phyloP scores from a whole-genome alignment of 2,888 invertebrate genomes.

The Tetragonisca angustula region DNA sequence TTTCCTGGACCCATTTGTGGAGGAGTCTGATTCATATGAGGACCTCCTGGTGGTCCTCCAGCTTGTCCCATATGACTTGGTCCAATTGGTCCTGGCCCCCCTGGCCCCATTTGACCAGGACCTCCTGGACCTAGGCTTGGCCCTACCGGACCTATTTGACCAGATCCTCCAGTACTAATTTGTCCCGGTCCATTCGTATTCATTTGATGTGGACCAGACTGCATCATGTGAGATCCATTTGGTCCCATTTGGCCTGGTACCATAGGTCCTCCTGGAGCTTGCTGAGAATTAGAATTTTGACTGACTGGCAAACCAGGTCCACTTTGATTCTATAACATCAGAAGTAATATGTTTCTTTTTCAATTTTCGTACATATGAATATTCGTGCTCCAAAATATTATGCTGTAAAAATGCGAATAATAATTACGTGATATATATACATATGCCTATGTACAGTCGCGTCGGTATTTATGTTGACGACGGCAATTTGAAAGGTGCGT shows the following conservation, averaged over 20 bases:
- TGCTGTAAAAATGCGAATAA: too few relatives aligned
- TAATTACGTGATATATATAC: too few relatives aligned
- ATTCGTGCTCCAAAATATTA: too few relatives aligned
- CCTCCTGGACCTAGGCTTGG: slow-evolving; percentile 70
- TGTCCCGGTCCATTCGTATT: slow-evolving; percentile 69
- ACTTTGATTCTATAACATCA: slow-evolving; percentile 75
- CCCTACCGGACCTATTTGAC: slow-evolving; percentile 77
- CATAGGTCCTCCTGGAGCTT: slow-evolving; percentile 77
- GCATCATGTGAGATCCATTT: slow-evolving; percentile 74
- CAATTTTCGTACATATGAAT: too few relatives aligned
- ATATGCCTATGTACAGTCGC: too few relatives aligned
- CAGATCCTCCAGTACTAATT: slow-evolving; percentile 73
- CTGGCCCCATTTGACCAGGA: slow-evolving; percentile 76
- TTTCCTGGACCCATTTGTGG: slow-evolving; percentile 67
- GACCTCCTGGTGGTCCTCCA: slow-evolving; percentile 57
- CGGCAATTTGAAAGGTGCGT: too few relatives aligned
- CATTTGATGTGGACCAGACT: slow-evolving; percentile 71
- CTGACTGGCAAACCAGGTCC: slow-evolving; percentile 74
- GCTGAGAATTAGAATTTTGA: slow-evolving; percentile 78
- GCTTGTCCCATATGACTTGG: slow-evolving; percentile 69
- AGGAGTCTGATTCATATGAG: slow-evolving; percentile 64
- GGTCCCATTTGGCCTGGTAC: slow-evolving; percentile 76
- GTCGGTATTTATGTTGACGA: too few relatives aligned
- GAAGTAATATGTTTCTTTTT: neutral
- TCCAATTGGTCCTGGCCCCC: slow-evolving; percentile 23